phyloP scores from a whole-genome alignment of 2,888 invertebrate genomes.

The Hybos culiciformis region DNA sequence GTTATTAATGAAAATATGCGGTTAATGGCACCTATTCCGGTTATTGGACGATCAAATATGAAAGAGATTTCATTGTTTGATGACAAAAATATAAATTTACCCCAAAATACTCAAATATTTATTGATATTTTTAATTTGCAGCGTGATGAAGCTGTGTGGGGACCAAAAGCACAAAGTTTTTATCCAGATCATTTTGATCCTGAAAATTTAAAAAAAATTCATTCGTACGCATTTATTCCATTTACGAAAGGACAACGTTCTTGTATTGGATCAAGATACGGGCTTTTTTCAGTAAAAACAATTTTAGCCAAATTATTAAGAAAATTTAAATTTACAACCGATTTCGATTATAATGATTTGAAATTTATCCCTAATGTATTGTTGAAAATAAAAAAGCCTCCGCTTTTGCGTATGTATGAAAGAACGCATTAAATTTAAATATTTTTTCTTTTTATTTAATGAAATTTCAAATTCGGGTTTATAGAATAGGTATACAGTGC shows the following conservation, averaged over 20 bases:
- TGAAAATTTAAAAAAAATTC: conserved; percentile 13
- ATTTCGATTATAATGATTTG: not conserved
- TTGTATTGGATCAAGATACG: conserved; percentile 28
- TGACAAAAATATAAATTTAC: conserved; percentile 24
- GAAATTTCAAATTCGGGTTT: too few relatives aligned
- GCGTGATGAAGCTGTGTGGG: conserved; percentile 29
- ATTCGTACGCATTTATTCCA: conserved; percentile 30
- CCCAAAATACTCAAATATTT: conserved; percentile 26
- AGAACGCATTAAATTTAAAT: too few relatives aligned
- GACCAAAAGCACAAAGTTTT: conserved; percentile 26
- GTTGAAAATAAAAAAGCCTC: not conserved
- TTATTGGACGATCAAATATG: conserved; percentile 24
- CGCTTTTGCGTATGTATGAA: not conserved
- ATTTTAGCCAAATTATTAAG: not conserved
- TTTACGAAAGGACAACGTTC: conserved; percentile 30
- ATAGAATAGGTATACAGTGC: too few relatives aligned
- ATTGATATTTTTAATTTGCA: conserved; percentile 30
- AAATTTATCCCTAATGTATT: not conserved
- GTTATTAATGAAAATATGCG: conserved; percentile 31
- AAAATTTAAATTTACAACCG: not conserved
- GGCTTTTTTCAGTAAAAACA: not conserved
- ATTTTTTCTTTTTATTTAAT: too few relatives aligned
- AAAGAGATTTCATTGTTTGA: conserved; percentile 21
- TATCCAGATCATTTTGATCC: conserved; percentile 15
- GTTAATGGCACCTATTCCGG: conserved; percentile 28